phyloP scores from a whole-genome alignment of 2,113 vertebrate species.

The Gnathochromis pfefferi region DNA sequence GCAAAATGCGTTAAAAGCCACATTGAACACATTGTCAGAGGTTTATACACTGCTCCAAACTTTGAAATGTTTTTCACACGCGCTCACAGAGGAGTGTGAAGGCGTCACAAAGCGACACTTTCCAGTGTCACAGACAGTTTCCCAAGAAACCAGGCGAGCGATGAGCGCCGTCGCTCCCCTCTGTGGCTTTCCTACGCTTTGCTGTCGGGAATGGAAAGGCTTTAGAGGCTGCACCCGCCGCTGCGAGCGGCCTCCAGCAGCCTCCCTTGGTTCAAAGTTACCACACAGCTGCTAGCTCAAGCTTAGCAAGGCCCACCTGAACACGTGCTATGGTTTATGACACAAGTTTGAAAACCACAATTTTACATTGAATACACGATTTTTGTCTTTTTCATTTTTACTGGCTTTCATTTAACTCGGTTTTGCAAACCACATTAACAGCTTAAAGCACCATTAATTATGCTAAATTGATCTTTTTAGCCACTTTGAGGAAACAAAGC shows the following conservation, averaged over 20 bases:
- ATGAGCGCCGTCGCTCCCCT: slow-evolving; percentile 2
- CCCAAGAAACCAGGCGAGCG: slow-evolving; percentile 35
- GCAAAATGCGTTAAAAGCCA: background rate
- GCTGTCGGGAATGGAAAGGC: slow-evolving; percentile 41
- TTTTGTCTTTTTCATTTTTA: background rate
- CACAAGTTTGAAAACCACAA: background rate
- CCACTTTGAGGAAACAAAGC: background rate
- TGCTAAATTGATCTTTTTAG: background rate
- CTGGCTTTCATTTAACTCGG: background rate
- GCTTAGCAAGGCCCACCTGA: background rate
- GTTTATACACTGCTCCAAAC: background rate
- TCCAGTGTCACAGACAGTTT: slow-evolving; percentile 51
- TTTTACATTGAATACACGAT: background rate
- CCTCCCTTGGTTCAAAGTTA: slow-evolving; percentile 34
- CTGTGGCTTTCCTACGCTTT: slow-evolving; percentile 37
- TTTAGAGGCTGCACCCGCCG: slow-evolving; percentile 4
- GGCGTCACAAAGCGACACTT: slow-evolving; percentile 37
- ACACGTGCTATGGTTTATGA: background rate
- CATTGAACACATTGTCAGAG: background rate
- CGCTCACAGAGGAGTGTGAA: background rate
- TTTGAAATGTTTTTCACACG: slow-evolving; percentile 19
- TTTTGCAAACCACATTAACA: background rate
- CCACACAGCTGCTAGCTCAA: background rate
- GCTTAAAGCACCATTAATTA: background rate
- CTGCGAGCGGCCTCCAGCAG: background rate